Base-by-base conservation (phyloP, 2,888 invertebrate genomes). In the Lycophotia porphyrea region DNA sequence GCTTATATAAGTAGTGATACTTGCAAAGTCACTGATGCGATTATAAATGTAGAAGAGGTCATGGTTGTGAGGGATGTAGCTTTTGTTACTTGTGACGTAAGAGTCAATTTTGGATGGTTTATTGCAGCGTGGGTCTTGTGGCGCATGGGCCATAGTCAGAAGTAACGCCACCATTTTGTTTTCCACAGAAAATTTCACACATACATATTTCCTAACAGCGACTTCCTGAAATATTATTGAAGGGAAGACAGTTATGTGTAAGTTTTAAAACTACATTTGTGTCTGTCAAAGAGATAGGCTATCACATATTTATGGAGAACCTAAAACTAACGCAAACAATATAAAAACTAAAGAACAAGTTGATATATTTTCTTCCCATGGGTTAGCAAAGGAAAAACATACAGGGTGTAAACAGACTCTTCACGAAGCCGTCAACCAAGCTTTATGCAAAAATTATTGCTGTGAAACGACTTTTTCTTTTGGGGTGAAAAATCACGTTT, bases 1-100 rank as follows among this genome's bases (percentile, higher is more conserved):
- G 49, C 58, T 78, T 69, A 76, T 60, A 52, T 52, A 34, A 69
- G 15, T 21, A 9, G 7, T 5, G n/a, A 60, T 60, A 47, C 69
- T 70, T 68, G 21, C 1, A 0, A 15, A 69, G 18, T 34, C 47
- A 61, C 18, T 65, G 68, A 60, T 74, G 68, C 24, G 58, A 21
- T 5, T 18, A n/a, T n/a, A 24, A 63, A 39, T 1, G 21, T 11
- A 24, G 18, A 27, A 31, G 27, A 36, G 65, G 8, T 72, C 18
- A 52, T n/a, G 31, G 9, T 60, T 49, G 11, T 36, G 2, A 27
- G 18, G 11, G 8, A 31, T 39, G 34, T 47, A 18, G 11, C 2
- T 66, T 42, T 74, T 9, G 9, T 47, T 60, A 60, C 36, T 9
- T 13, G 8, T 27, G 11, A 4, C 5, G 11, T n/a, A n/a, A 34